Evolutionary conservation across 2,888 invertebrate genomes (phyloP), one percentile per base, ranked within the genome.

Genomic region (Uloborus plumipes): DNA sequence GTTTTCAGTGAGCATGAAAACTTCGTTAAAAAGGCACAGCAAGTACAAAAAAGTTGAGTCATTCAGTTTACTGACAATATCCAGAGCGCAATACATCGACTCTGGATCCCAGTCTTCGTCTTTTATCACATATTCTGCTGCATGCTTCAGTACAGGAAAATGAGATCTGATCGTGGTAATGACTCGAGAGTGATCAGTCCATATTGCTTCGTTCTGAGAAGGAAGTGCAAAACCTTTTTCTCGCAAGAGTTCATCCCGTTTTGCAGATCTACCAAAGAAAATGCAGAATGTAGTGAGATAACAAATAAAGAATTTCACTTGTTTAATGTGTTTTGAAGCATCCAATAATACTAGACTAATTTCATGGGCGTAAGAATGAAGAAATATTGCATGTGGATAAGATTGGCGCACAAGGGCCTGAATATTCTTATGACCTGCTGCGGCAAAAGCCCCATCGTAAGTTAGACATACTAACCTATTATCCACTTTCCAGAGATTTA

Each of bases 241-340:
- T 11, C 39, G 39, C 39, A 39, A 39, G 39, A 39, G 39, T 39
- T 9, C 39, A 39, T 39, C 39, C 9, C 39, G 39, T 15, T 14
- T 49, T n/a, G 49, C 47, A 20, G n/a, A 65, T 15, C 49, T 65
- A 2, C 65, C 47, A 20, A 65, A 65, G 20, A 65, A 65, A 18
- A 1, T 65, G 20, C 47, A 49, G 50, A 65, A 65, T n/a, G 20
- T 20, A 7, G 49, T n/a, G 2, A 65, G 20, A 13, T 47, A 1
- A 49, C 50, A 49, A n/a, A 49, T 15, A 49, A 65, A 49, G 0
- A 49, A n/a, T 20, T 20, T 47, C 15, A 49, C 20, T 49, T 49
- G 14, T 11, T 18, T 0, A 18, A 65, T 65, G 14, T 4, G 7
- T 14, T 49, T 49, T 13, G 20, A 65, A 3, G 50, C 22, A 16